Evolutionary conservation across 2,113 vertebrate genomes (phyloP).

Genomic region (Ascaphus truei): DNA sequence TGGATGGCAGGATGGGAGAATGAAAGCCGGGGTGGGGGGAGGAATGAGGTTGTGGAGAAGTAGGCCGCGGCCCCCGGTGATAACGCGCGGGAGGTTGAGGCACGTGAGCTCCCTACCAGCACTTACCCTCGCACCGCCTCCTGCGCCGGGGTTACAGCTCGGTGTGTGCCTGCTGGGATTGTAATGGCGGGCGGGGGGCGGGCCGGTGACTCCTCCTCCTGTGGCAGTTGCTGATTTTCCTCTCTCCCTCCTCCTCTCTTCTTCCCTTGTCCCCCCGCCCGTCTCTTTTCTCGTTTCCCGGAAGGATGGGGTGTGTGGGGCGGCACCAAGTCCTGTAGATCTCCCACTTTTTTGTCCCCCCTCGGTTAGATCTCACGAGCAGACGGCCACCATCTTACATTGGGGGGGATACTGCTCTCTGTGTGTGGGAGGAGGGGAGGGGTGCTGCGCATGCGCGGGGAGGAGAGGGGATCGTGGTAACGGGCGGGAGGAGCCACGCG

Average conservation of each 20-base stretch:
- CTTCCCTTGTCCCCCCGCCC: too few species aligned
- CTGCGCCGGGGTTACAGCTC: constrained; percentile 11
- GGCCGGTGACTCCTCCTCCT: constrained; percentile 22
- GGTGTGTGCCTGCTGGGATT: background rate
- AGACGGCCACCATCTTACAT: constrained; percentile 35
- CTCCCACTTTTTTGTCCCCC: too few species aligned
- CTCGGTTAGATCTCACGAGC: constrained; percentile 6
- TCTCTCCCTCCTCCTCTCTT: too few species aligned
- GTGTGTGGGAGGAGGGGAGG: background rate
- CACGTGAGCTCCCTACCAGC: background rate
- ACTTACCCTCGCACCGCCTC: constrained; percentile 25
- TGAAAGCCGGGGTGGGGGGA: background rate
- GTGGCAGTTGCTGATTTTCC: background rate
- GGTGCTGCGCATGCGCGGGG: background rate
- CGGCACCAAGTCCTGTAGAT: too few species aligned
- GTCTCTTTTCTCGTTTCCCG: too few species aligned
- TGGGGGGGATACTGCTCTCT: constrained; percentile 5
- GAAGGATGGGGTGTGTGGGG: too few species aligned
- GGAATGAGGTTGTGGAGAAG: too few species aligned
- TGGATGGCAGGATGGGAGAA: background rate
- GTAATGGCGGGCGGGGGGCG: constrained; percentile 19
- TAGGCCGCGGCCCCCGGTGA: background rate
- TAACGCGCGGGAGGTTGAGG: too few species aligned
- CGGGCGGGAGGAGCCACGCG: background rate
- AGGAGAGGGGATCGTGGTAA: background rate